Percentiles rank a stretch among this genome's conserved stretches.
phyloP scores from a whole-genome alignment of 2,113 vertebrate species.

The Morone chrysops region DNA sequence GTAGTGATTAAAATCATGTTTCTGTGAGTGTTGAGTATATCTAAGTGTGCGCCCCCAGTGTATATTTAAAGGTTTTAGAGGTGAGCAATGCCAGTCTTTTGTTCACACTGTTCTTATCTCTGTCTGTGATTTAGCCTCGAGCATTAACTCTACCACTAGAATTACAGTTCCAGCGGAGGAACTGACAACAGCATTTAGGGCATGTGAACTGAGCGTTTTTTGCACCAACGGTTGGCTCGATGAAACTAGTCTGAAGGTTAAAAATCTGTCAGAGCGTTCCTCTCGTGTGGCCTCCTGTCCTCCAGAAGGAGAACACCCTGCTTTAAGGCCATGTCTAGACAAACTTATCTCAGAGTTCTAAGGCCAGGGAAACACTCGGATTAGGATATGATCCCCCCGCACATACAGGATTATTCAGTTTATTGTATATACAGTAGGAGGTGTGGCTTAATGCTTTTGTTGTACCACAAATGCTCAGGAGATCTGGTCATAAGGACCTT shows the following conservation, averaged over 20 bases:
- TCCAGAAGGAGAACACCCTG: slow-evolving; percentile 36
- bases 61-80: slow-evolving; percentile 2
- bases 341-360: slow-evolving; percentile 73
- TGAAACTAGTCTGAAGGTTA: slow-evolving; percentile 9
- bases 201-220: neutral
- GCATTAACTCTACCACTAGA: neutral
- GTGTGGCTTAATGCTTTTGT: slow-evolving; percentile 31
- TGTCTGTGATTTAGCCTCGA: neutral
- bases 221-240: neutral
- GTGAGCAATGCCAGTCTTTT: slow-evolving; percentile 6
- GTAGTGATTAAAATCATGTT: neutral
- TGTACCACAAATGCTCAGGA: slow-evolving; percentile 17
- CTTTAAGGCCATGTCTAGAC: slow-evolving; percentile 75
- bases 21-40: neutral
- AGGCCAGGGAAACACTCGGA: slow-evolving; percentile 60
- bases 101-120: slow-evolving; percentile 1
- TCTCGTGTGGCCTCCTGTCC: slow-evolving; percentile 19
- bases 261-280: slow-evolving; percentile 8
- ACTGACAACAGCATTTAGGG: neutral
- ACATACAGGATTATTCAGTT: slow-evolving; percentile 63
- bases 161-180: neutral
- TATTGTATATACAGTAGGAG: slow-evolving; percentile 45
- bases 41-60: neutral
- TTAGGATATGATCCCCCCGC: slow-evolving; percentile 73
- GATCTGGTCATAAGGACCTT: neutral